phyloP scores from a whole-genome alignment of 2,113 vertebrate genomes.

The Platysternon megacephalum region DNA sequence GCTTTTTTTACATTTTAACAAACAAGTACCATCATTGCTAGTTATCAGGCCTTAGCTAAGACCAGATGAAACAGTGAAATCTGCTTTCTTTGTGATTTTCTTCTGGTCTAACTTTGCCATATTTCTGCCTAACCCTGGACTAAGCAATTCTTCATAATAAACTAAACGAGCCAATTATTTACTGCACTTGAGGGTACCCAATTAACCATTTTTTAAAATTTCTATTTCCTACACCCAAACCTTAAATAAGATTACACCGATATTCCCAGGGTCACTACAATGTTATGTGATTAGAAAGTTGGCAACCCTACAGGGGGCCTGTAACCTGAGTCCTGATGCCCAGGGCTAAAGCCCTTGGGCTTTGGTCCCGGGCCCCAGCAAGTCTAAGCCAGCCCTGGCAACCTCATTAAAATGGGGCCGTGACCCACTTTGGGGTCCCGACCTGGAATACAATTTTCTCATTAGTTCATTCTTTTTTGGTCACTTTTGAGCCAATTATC shows the following conservation, averaged over 20 bases:
- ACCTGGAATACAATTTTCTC: too few relatives aligned
- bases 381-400: too few relatives aligned
- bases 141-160: background rate
- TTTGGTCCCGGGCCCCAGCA: too few relatives aligned
- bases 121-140: background rate
- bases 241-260: background rate
- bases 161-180: background rate
- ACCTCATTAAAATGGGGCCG: too few relatives aligned
- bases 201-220: background rate
- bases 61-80: background rate
- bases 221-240: background rate
- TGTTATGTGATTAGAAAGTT: too few relatives aligned
- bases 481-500: background rate
- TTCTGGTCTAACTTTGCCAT: background rate
- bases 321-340: too few relatives aligned
- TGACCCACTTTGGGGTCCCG: too few relatives aligned
- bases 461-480: background rate
- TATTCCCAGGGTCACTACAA: background rate
- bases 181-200: background rate
- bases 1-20: too few relatives aligned
- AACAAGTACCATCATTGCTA: too few relatives aligned
- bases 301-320: too few relatives aligned
- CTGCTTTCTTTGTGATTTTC: background rate
- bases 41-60: background rate
- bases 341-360: too few relatives aligned